A percentile compares a stretch with the other conserved stretches of the same genome.
Evolutionary conservation across 2,113 vertebrate species (phyloP).

Genomic region (Geococcyx californianus): DNA sequence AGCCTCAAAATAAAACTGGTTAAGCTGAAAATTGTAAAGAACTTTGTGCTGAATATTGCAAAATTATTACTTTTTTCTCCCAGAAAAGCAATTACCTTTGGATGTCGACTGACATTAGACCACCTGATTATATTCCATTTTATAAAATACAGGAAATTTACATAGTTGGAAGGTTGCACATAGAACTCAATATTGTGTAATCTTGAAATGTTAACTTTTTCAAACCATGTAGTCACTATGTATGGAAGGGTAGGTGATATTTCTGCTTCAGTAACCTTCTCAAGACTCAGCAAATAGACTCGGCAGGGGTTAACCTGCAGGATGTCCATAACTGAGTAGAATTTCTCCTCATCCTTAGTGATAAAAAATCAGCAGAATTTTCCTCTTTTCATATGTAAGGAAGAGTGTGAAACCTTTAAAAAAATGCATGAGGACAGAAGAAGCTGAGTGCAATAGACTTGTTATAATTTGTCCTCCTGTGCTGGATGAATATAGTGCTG

Average conservation of each 20-base stretch:
- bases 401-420: slow-evolving; percentile 6
- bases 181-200: slow-evolving; percentile 11
- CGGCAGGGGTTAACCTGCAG: background rate
- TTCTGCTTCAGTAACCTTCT: slow-evolving; percentile 47
- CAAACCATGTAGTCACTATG: slow-evolving; percentile 7
- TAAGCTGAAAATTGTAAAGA: slow-evolving; percentile 18
- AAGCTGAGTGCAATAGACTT: background rate
- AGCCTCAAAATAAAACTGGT: background rate
- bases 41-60: background rate
- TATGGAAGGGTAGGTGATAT: slow-evolving; percentile 1
- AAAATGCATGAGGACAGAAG: slow-evolving; percentile 32
- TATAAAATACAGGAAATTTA: background rate
- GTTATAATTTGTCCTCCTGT: slow-evolving; percentile 39
- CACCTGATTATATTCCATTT: slow-evolving; percentile 6
- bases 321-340: slow-evolving; percentile 25
- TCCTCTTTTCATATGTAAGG: slow-evolving; percentile 44
- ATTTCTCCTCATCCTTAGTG: background rate
- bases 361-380: slow-evolving; percentile 48
- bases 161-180: slow-evolving; percentile 9
- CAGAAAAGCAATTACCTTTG: slow-evolving; percentile 18
- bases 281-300: slow-evolving; percentile 41
- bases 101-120: background rate
- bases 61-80: background rate
- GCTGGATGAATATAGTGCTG: slow-evolving; percentile 22
- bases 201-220: slow-evolving; percentile 53